Evolutionary conservation across 2,797 vertebrate genomes (phyloP).

Genomic region (Threskiornis aethiopicus): DNA sequence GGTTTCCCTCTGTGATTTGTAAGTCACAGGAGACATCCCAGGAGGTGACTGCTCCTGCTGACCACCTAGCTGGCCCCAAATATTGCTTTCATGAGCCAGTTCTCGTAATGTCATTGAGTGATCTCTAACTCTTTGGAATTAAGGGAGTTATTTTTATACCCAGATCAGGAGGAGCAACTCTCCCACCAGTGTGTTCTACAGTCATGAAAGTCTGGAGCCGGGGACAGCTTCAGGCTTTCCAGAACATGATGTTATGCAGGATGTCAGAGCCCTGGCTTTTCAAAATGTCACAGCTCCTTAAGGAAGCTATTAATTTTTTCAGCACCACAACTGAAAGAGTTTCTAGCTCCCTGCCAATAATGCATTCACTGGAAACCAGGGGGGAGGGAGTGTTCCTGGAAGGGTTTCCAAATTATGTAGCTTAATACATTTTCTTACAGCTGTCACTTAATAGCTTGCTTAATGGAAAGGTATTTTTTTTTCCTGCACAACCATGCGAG

Average conservation of each 20-base stretch:
- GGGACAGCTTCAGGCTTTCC: background rate
- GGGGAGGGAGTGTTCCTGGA: background rate
- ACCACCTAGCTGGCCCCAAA: background rate
- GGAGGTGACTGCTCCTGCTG: background rate
- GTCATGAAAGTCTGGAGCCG: background rate
- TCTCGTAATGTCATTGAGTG: background rate
- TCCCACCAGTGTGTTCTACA: background rate
- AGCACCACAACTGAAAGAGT: conserved; percentile 10
- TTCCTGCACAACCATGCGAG: background rate
- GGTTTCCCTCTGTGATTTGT: background rate
- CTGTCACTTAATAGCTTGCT: conserved; percentile 12
- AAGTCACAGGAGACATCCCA: background rate
- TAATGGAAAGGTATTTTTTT: conserved; percentile 6
- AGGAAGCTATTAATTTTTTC: conserved; percentile 1
- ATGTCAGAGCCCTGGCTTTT: conserved; percentile 29
- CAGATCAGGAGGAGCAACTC: background rate
- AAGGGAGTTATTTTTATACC: background rate
- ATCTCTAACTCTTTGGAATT: background rate
- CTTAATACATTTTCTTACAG: background rate
- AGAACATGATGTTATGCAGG: background rate
- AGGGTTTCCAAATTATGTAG: background rate
- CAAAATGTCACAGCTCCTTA: conserved; percentile 21
- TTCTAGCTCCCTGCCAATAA: conserved; percentile 8
- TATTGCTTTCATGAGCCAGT: background rate
- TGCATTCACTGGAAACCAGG: background rate